Base-by-base conservation (phyloP, 2,888 invertebrate genomes). In the Agriopis leucophaearia region DNA sequence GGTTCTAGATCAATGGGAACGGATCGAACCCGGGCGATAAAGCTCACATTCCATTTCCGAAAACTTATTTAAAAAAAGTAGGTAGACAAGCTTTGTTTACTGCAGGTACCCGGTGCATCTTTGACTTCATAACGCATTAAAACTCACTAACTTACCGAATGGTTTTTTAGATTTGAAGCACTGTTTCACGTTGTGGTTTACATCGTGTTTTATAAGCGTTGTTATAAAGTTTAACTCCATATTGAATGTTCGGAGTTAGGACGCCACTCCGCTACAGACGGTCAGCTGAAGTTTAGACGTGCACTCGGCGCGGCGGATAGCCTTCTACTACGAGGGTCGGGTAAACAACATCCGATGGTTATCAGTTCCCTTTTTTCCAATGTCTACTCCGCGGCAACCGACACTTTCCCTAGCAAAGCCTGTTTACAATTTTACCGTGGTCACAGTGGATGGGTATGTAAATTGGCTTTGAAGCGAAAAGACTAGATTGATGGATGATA, bases 141-240 rank as follows among this genome's bases (percentile, higher is more conserved):
- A 54, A 47, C 18, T 51, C 18, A 47, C 8, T 4, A 68, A 69
- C 92, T 93, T 80, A 94, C 94, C 86, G 72, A 92, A 94, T 45
- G 91, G 81, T 72, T 90, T 94, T 84, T 92, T 94, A n/a, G 88
- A 79, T 79, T 93, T 92, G 78, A 94, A 92, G 81, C 92, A 92
- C 89, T 92, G 86, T 87, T 85, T 91, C 81, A 94, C 89, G 84
- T 94, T 94, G 75, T 92, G 92, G 74, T 94, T 94, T 78, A 93
- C 88, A 84, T 94, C 94, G 76, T 91, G 92, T 85, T 91, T 92
- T 67, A 94, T 88, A 72, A 92, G 84, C 47, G 90, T 89, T 59
- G 91, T 84, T 78, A 92, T 83, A 73, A 92, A 92, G 78, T 92
- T 92, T 62, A 94, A 80, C 78, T 94, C 92, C 94, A 94, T 94